phyloP scores from a whole-genome alignment of 2,888 invertebrate species.

The Melanargia galathea region DNA sequence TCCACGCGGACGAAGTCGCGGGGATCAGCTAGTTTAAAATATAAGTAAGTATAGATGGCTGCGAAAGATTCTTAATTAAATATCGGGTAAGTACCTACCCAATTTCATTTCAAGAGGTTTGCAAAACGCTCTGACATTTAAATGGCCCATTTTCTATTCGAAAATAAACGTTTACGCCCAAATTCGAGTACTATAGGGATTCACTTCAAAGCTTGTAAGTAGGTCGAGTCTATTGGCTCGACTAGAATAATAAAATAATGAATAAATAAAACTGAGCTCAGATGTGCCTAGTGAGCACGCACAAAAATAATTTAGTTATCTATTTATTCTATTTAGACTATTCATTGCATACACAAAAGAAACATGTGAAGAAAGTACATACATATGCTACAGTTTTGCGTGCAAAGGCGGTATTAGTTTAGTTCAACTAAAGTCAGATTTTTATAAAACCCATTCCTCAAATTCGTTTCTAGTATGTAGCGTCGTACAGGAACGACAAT shows the following conservation, averaged over 20 bases:
- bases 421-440: no score
- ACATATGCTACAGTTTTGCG: no score
- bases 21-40: background rate
- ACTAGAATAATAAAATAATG: slow-evolving; percentile 8
- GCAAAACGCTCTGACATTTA: slow-evolving; percentile 1
- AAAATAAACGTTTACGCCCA: slow-evolving; percentile 18
- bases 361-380: no score
- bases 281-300: background rate
- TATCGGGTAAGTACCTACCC: background rate
- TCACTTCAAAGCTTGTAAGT: slow-evolving; percentile 9
- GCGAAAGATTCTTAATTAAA: background rate
- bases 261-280: background rate
- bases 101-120: background rate
- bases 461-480: no score
- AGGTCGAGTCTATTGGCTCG: background rate
- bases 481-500: no score
- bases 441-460: no score
- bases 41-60: background rate
- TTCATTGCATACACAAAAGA: no score
- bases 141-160: slow-evolving; percentile 7
- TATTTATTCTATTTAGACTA: no score
- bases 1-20: background rate
- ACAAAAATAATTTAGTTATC: background rate
- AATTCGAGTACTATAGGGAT: slow-evolving; percentile 11
- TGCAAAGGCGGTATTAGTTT: no score